Conservation (phyloP, 2,888 invertebrate genomes). For the Petrolisthes manimaculis region DNA sequence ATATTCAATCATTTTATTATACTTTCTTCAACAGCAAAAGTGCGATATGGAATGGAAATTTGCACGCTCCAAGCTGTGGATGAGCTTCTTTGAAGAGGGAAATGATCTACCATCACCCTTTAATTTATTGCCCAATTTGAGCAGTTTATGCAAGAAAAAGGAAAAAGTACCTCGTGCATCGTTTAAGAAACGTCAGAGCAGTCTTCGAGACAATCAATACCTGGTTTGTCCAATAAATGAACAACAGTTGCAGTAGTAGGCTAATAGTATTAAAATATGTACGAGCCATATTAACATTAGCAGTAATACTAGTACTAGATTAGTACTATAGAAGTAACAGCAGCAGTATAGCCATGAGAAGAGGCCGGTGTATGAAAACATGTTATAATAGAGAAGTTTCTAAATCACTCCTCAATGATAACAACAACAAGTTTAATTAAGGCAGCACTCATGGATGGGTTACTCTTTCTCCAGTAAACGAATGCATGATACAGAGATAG, state of each 20-base stretch:
- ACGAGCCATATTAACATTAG: not conserved
- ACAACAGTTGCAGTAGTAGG: slow-evolving; percentile 8
- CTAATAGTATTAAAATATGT: slow-evolving; percentile 10
- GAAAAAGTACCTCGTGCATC: slow-evolving; percentile 20
- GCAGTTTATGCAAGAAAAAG: slow-evolving; percentile 21
- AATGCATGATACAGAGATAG: no score
- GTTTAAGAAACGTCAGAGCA: slow-evolving; percentile 51
- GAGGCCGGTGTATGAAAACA: no score
- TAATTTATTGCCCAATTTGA: slow-evolving; percentile 84
- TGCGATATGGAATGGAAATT: slow-evolving; percentile 98
- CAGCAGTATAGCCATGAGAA: no score
- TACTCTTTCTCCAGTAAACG: no score
- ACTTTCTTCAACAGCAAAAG: slow-evolving; percentile 78
- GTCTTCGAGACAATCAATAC: slow-evolving; percentile 59
- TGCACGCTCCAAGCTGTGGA: slow-evolving; percentile 92
- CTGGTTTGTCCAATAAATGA: slow-evolving; percentile 25
- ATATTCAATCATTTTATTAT: not conserved
- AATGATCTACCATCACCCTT: slow-evolving; percentile 93
- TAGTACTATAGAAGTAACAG: no score
- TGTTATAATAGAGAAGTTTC: no score
- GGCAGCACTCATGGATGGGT: no score
- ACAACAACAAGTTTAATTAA: no score
- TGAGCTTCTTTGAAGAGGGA: slow-evolving; percentile 94
- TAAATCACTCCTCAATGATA: no score
- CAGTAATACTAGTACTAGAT: not conserved